Evolutionary conservation across 2,888 invertebrate species (phyloP).

Genomic region (Orthosia gracilis): DNA sequence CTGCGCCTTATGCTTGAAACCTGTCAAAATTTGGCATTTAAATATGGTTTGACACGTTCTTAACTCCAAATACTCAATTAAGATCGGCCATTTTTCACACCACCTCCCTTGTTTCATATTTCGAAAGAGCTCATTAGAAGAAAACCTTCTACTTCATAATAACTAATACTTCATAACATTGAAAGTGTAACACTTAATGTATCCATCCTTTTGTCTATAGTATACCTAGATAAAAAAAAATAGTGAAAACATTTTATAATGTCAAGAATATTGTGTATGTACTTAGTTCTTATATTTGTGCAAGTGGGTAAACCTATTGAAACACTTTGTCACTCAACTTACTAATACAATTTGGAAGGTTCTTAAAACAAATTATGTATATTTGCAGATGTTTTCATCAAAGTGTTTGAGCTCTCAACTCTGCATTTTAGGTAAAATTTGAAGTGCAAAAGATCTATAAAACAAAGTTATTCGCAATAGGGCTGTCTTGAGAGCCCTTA

Average conservation of each 20-base stretch:
- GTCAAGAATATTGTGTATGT: not conserved
- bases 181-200: too few species aligned
- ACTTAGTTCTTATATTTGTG: not conserved
- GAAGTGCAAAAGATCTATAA: constrained; percentile 33
- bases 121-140: too few species aligned
- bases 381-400: constrained; percentile 21
- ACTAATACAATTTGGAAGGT: constrained; percentile 1
- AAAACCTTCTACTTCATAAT: too few species aligned
- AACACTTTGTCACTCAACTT: constrained; percentile 5
- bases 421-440: constrained; percentile 10
- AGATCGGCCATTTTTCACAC: too few species aligned
- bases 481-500: constrained; percentile 10
- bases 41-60: too few species aligned
- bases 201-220: too few species aligned
- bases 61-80: too few species aligned
- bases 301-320: not conserved
- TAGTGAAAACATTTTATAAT: not conserved
- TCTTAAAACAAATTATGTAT: not conserved
- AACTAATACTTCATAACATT: too few species aligned
- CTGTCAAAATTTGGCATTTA: too few species aligned
- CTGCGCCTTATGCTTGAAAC: too few species aligned
- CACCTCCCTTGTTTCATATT: too few species aligned
- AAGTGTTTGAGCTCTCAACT: constrained; percentile 8
- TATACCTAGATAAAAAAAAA: not conserved
- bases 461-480: constrained; percentile 31